Percentiles rank a stretch among this genome's conserved stretches.
These are phyloP conservation scores for Vulpes lagopus DNA, from an alignment of 2,113 vertebrate species.

Conservation along the genomic window DNA sequence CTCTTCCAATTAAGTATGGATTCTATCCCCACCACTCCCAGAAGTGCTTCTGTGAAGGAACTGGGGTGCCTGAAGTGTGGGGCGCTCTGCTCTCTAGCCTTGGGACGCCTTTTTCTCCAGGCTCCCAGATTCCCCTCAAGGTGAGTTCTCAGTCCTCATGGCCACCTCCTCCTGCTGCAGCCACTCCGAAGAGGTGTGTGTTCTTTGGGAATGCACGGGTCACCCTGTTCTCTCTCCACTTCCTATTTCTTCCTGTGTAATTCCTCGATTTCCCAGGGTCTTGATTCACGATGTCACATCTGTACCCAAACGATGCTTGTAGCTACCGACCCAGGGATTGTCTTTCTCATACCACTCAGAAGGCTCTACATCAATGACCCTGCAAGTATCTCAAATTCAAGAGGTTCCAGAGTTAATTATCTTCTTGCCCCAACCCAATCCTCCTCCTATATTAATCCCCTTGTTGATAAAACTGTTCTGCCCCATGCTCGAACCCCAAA, in stretches of 20 bases:
- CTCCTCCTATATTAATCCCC: neutral
- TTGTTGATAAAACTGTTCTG: neutral
- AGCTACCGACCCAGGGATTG: neutral
- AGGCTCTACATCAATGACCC: neutral
- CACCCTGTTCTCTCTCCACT: neutral
- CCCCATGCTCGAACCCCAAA: neutral
- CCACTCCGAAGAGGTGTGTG: neutral
- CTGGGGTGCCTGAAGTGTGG: accelerated
- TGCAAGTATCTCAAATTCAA: neutral
- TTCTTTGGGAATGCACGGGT: neutral
- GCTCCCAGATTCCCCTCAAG: neutral
- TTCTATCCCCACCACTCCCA: accelerated
- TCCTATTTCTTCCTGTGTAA: neutral
- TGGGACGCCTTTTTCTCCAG: neutral
- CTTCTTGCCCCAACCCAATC: neutral
- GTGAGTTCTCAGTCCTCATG: neutral
- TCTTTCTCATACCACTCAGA: neutral
- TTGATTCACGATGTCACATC: neutral
- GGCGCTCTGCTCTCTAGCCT: neutral
- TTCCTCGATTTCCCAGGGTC: neutral
- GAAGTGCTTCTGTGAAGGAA: neutral
- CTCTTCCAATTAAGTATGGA: neutral
- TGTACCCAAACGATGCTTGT: neutral
- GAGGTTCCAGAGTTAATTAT: neutral
- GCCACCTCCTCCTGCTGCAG: neutral